A percentile compares a stretch with the other conserved stretches of the same genome.
Evolutionary conservation across 2,888 invertebrate species (phyloP).

Genomic region (Nomada hirtipes): DNA sequence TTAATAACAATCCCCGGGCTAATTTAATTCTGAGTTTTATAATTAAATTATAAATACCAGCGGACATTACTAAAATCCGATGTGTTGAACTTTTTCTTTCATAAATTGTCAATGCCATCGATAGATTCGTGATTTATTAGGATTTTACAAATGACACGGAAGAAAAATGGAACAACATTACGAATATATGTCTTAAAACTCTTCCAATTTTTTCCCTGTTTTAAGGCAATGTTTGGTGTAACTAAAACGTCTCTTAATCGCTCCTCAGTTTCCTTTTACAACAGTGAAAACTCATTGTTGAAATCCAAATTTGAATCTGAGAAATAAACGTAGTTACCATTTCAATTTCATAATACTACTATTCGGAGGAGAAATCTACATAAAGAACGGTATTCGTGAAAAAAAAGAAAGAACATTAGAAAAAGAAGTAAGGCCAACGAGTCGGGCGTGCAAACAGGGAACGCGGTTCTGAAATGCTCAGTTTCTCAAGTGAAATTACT

Average conservation of each 20-base stretch:
- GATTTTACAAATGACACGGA: not conserved
- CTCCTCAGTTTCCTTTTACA: not conserved
- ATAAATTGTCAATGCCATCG: too few relatives aligned
- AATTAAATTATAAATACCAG: too few relatives aligned
- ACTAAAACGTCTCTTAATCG: not conserved
- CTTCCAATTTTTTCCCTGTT: not conserved
- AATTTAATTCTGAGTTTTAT: too few relatives aligned
- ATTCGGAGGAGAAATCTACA: not conserved
- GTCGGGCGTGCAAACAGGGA: conserved; percentile 30
- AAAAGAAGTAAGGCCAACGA: conserved; percentile 12
- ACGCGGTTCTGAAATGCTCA: conserved; percentile 19
- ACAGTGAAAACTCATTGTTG: not conserved
- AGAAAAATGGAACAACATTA: too few relatives aligned
- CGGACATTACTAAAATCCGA: too few relatives aligned
- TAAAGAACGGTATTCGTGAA: conserved; percentile 7
- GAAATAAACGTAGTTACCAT: not conserved
- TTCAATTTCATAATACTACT: conserved; percentile 3
- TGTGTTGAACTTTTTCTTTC: too few relatives aligned
- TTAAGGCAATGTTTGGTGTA: not conserved
- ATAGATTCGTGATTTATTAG: too few relatives aligned
- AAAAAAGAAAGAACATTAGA: conserved; percentile 11
- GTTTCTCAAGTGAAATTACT: conserved; percentile 14
- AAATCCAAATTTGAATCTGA: conserved; percentile 1
- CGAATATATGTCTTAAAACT: not conserved
- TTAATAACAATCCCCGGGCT: too few relatives aligned